Evolutionary conservation across 92 coral and sea anemone species (phyloP).

Genomic region (Porites evermanni): DNA sequence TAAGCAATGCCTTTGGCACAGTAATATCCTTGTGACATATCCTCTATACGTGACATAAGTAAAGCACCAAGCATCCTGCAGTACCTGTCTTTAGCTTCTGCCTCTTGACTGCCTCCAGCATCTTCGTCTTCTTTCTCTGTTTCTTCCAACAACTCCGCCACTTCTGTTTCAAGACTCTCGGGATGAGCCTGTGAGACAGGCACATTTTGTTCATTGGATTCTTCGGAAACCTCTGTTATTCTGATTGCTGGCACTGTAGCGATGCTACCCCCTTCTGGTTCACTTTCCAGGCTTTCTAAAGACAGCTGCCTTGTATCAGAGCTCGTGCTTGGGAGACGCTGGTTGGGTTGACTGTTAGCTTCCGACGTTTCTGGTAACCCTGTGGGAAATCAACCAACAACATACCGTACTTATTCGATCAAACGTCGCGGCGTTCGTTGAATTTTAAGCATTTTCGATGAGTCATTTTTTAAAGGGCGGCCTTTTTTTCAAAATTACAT

Average conservation of each 20-base stretch:
- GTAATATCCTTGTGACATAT: too few species aligned
- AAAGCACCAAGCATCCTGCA: too few species aligned
- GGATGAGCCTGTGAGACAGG: constrained; percentile 82
- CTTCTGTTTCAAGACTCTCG: constrained; percentile 77
- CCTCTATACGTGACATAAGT: too few species aligned
- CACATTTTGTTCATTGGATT: constrained; percentile 96
- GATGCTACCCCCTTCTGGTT: constrained; percentile 69
- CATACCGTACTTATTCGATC: too few species aligned
- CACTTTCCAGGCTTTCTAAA: constrained; percentile 84
- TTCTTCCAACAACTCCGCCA: constrained; percentile 45
- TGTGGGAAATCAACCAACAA: background rate
- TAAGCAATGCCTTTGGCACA: too few species aligned
- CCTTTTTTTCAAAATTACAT: too few species aligned
- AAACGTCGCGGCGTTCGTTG: too few species aligned
- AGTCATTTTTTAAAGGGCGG: too few species aligned
- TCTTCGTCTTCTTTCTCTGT: constrained; percentile 59
- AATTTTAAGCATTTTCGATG: too few species aligned
- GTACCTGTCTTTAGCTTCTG: constrained; percentile 39
- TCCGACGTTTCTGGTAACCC: constrained; percentile 54
- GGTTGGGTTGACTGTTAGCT: constrained; percentile 55
- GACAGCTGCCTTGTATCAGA: constrained; percentile 76
- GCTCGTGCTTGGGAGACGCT: constrained; percentile 54
- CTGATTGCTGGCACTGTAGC: constrained; percentile 82
- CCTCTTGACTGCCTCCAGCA: constrained; percentile 10
- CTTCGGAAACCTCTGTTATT: constrained; percentile 68